These are phyloP conservation scores for Myotis pilosus DNA, from an alignment of 2,797 vertebrate species.

Conservation along the genomic window DNA sequence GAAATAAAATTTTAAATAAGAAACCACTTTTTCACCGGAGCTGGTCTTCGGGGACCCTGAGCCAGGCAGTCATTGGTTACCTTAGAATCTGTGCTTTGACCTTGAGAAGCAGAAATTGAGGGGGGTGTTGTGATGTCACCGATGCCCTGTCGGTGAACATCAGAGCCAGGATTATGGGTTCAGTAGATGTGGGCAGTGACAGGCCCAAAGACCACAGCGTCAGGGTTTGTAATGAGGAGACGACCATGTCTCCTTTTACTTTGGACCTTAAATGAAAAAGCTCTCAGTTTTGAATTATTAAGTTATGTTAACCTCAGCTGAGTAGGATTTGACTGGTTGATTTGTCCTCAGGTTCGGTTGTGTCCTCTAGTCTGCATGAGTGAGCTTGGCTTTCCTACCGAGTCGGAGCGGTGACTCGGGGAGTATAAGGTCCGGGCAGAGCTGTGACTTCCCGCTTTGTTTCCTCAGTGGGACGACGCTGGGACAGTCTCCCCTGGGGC, in stretches of 20 bases:
- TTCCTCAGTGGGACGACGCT: constrained; percentile 89
- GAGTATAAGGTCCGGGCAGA: background rate
- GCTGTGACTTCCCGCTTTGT: constrained; percentile 24
- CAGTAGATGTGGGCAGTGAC: fast-evolving
- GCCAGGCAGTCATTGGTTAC: fast-evolving
- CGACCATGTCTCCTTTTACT: background rate
- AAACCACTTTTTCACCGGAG: background rate
- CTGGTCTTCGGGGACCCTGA: background rate
- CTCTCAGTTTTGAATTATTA: background rate
- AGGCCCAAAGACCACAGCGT: too few species aligned
- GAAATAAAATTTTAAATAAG: background rate
- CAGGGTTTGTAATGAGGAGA: background rate
- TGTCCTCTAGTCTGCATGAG: background rate
- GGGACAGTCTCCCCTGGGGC: constrained; percentile 90
- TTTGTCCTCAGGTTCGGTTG: background rate
- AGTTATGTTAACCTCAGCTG: background rate
- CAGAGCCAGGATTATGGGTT: background rate
- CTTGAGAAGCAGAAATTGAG: background rate
- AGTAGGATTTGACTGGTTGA: background rate
- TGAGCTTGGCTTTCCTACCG: fast-evolving
- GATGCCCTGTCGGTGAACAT: fast-evolving
- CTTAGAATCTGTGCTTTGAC: background rate
- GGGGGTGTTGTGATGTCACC: fast-evolving
- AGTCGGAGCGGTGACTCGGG: fast-evolving
- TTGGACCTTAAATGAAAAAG: background rate